Conservation (phyloP, 1,140 invertebrate species). For the Neotoxoptera formosana region DNA sequence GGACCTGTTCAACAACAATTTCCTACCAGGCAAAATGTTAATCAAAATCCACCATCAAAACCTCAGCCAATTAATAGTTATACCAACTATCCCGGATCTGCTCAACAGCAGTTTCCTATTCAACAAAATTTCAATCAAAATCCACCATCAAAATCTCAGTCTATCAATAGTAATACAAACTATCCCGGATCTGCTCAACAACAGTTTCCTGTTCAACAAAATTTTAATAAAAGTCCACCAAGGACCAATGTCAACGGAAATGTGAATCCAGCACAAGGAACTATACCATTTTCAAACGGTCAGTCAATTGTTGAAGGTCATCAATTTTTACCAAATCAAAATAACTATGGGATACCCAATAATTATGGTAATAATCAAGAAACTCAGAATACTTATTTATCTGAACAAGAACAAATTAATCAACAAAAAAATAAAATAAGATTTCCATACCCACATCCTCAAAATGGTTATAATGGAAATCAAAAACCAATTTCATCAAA, state of each 20-base stretch:
- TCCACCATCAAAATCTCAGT: neutral
- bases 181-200: neutral
- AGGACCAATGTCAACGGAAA: neutral
- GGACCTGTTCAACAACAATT: neutral
- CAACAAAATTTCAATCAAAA: no score
- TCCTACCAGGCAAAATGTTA: no score
- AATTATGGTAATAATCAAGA: neutral
- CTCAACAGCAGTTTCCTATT: neutral
- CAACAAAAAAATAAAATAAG: slow-evolving; percentile 14
- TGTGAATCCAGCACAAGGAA: neutral
- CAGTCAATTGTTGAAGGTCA: neutral
- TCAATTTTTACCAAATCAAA: neutral
- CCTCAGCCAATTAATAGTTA: neutral
- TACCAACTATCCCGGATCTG: neutral
- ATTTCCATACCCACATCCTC: neutral
- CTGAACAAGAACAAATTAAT: slow-evolving; percentile 12
- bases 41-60: neutral
- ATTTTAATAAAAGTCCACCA: slow-evolving; percentile 14
- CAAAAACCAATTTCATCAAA: neutral
- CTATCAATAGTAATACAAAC: neutral
- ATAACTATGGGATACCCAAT: neutral
- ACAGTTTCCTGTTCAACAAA: neutral
- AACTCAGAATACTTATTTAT: neutral
- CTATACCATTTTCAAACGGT: neutral
- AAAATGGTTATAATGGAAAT: slow-evolving; percentile 26